Conservation (phyloP, 2,888 invertebrate species). For the Agrotis puta region DNA sequence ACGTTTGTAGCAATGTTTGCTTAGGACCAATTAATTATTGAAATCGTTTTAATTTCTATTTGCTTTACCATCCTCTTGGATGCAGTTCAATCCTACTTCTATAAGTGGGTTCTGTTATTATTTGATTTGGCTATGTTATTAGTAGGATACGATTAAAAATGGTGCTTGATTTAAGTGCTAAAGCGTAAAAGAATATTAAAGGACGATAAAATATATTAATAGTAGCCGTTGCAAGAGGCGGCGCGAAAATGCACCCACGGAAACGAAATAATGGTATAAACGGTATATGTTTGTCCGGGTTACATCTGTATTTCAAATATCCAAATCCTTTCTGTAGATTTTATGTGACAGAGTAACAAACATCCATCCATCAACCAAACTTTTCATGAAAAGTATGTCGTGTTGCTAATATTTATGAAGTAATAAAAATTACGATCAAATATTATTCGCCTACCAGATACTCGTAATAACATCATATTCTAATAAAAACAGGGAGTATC, state of each 20-base stretch:
- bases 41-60: conserved; percentile 66
- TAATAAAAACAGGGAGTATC: background rate
- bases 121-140: conserved; percentile 30
- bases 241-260: too few species aligned
- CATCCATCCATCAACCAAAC: too few species aligned
- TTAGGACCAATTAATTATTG: conserved; percentile 71
- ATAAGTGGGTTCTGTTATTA: conserved; percentile 31
- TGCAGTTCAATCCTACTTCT: conserved; percentile 17
- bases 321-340: too few species aligned
- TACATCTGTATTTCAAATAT: too few species aligned
- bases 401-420: background rate
- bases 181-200: background rate
- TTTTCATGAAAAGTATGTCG: too few species aligned
- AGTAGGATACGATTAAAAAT: background rate
- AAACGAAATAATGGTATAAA: too few species aligned
- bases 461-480: conserved; percentile 8
- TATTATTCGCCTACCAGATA: background rate
- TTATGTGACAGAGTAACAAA: too few species aligned
- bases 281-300: too few species aligned
- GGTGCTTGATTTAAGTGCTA: background rate
- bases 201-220: too few species aligned
- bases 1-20: conserved; percentile 63
- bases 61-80: conserved; percentile 48
- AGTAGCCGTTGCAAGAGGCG: too few species aligned
- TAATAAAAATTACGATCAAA: background rate